Evolutionary conservation across 1,140 invertebrate genomes (phyloP).

Genomic region (Carposina sasakii): DNA sequence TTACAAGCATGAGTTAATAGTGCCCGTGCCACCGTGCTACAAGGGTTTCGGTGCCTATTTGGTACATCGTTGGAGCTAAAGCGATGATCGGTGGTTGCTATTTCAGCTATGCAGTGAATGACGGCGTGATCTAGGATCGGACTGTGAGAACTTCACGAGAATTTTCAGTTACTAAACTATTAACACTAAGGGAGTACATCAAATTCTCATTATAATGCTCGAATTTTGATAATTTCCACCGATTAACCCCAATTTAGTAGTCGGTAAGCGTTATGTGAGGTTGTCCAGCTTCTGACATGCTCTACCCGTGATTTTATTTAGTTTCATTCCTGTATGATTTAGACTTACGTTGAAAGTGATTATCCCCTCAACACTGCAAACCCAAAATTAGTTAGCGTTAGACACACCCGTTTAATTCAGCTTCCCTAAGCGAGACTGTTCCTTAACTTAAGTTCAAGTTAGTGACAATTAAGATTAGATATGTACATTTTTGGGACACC

Average conservation of each 20-base stretch:
- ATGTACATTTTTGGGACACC: too few species aligned
- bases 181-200: slow-evolving; percentile 26
- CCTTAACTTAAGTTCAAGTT: too few species aligned
- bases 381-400: slow-evolving; percentile 66
- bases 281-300: slow-evolving; percentile 53
- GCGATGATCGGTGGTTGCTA: slow-evolving; percentile 55
- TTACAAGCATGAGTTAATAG: too few species aligned
- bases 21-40: too few species aligned
- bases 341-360: slow-evolving; percentile 60
- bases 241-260: neutral
- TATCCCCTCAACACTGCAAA: slow-evolving; percentile 68
- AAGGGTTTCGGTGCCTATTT: too few species aligned
- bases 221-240: neutral
- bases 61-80: too few species aligned
- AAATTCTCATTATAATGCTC: slow-evolving; percentile 31
- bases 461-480: too few species aligned
- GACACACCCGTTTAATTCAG: slow-evolving; percentile 38
- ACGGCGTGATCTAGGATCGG: slow-evolving; percentile 38
- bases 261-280: slow-evolving; percentile 54
- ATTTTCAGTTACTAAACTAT: slow-evolving; percentile 15
- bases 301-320: slow-evolving; percentile 61
- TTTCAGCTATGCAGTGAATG: slow-evolving; percentile 53
- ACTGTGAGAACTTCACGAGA: slow-evolving; percentile 16
- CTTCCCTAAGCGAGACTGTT: slow-evolving; percentile 37
- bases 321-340: slow-evolving; percentile 60